phyloP scores from a whole-genome alignment of 2,888 invertebrate genomes.

The Abrostola tripartita region DNA sequence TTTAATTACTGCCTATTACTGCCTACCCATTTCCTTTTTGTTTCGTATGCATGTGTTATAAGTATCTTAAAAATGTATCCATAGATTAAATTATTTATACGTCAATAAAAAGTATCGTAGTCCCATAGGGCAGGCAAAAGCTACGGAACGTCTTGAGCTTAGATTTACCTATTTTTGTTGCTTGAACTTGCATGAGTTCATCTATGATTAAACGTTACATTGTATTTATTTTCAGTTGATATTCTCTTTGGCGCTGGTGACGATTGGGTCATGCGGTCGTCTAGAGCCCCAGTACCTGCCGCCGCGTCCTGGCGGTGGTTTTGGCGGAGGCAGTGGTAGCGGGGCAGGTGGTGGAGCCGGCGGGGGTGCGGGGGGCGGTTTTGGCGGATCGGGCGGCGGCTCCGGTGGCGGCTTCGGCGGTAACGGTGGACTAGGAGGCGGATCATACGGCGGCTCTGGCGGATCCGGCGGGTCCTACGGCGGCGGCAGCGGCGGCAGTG shows the following conservation, averaged over 20 bases:
- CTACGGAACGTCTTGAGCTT: not conserved
- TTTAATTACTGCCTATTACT: no score
- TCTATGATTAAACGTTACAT: no score
- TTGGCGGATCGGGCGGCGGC: conserved; percentile 53
- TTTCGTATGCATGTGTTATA: no score
- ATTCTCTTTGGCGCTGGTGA: conserved; percentile 70
- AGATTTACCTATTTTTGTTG: not conserved
- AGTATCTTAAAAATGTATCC: no score
- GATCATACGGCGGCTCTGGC: conserved; percentile 50
- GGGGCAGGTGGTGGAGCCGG: conserved; percentile 54
- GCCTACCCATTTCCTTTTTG: no score
- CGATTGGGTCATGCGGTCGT: conserved; percentile 73
- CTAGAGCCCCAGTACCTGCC: conserved; percentile 66
- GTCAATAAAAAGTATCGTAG: not conserved
- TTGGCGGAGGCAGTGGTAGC: conserved; percentile 45
- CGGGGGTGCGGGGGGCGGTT: conserved; percentile 57
- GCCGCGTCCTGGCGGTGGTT: conserved; percentile 60
- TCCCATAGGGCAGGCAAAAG: not conserved
- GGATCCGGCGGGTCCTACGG: conserved; percentile 47
- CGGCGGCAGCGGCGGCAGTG: conserved; percentile 72
- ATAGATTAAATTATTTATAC: no score
- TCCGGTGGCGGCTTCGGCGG: conserved; percentile 68
- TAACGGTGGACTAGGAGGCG: conserved; percentile 44
- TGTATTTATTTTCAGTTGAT: conserved; percentile 57
- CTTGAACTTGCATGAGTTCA: not conserved